Percentiles rank a stretch among this genome's conserved stretches.
phyloP scores from a whole-genome alignment of 2,888 invertebrate species.

The Mycogona germanica region DNA sequence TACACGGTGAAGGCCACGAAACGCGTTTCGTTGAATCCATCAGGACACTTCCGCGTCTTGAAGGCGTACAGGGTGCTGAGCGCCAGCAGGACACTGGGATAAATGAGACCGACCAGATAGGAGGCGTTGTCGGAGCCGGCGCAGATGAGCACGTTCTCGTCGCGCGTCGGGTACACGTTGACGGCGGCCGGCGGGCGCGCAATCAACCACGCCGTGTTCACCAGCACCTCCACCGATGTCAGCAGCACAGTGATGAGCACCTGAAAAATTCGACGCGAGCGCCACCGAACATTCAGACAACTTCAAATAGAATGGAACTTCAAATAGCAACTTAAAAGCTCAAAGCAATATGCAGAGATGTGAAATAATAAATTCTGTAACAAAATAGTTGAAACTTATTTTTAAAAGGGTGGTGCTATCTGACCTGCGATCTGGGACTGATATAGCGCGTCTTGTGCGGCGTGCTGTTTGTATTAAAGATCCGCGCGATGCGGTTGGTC shows the following conservation, averaged over 20 bases:
- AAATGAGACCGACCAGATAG: conserved; percentile 40
- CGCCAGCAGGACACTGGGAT: conserved; percentile 42
- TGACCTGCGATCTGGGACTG: conserved; percentile 33
- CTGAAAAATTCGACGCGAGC: conserved; percentile 30
- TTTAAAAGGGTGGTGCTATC: background rate
- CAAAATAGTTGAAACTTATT: background rate
- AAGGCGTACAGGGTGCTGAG: conserved; percentile 44
- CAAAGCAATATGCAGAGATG: no score
- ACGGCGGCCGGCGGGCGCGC: conserved; percentile 37
- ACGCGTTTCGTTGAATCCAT: conserved; percentile 45
- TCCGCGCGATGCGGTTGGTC: conserved; percentile 43
- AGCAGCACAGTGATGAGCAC: conserved; percentile 41
- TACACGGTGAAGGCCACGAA: conserved; percentile 45
- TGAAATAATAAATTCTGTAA: no score
- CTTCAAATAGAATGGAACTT: no score
- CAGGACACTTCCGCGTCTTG: conserved; percentile 45
- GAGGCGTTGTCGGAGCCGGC: conserved; percentile 39
- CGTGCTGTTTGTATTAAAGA: conserved; percentile 37
- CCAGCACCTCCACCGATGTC: conserved; percentile 38
- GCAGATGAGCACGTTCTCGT: conserved; percentile 31
- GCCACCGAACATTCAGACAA: background rate
- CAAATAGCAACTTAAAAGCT: no score
- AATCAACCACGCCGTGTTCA: conserved; percentile 40
- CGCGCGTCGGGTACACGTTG: conserved; percentile 33
- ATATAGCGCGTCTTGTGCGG: conserved; percentile 36